Percentiles rank a stretch among this genome's conserved stretches.
Conservation (phyloP, 1,140 invertebrate species). For the Leptopilina clavipes region DNA sequence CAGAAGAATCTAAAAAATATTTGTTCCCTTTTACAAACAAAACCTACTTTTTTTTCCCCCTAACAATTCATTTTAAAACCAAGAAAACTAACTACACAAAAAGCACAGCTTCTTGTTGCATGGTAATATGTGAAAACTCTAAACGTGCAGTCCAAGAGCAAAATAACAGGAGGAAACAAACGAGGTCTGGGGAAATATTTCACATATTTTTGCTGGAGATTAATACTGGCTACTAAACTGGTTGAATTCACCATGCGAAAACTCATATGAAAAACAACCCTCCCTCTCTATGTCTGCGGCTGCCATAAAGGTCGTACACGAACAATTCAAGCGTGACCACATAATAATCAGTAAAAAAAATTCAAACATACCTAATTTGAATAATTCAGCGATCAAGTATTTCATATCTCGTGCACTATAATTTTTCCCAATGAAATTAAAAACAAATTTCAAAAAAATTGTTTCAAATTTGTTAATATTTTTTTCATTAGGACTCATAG, state of each 20-base stretch:
- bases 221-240: conserved; percentile 54
- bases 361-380: not conserved
- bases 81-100: not conserved
- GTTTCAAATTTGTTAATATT: too few relatives aligned
- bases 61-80: not conserved
- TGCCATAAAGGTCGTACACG: conserved; percentile 41
- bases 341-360: conserved; percentile 25
- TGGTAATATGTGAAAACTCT: conserved; percentile 33
- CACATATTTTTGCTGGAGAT: conserved; percentile 61
- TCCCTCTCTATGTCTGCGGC: conserved; percentile 36
- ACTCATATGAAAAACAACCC: conserved; percentile 59
- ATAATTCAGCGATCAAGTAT: not conserved
- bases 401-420: not conserved
- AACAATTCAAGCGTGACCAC: conserved; percentile 2
- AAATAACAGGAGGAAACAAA: conserved; percentile 51
- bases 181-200: conserved; percentile 53
- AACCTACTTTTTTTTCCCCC: not conserved
- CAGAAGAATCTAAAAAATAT: too few relatives aligned
- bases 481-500: too few relatives aligned
- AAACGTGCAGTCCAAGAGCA: conserved; percentile 57
- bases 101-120: conserved; percentile 18
- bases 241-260: conserved; percentile 52
- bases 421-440: too few relatives aligned
- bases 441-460: too few relatives aligned
- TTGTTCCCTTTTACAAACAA: too few relatives aligned